Base-by-base conservation (phyloP, 1,140 invertebrate genomes). In the Neotoxoptera formosana region DNA sequence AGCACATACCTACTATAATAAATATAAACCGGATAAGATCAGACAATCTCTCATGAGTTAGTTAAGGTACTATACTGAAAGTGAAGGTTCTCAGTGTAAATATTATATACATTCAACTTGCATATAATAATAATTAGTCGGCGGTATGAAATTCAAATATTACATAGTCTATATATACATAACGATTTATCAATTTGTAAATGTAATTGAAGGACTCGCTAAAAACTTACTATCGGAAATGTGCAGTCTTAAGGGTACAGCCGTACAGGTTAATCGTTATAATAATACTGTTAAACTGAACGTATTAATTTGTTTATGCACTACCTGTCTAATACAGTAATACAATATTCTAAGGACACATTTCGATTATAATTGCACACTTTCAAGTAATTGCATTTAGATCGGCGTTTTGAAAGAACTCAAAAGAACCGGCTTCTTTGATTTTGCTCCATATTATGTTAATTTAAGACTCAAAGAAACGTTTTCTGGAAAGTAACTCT, bases 11-110 rank as follows among this genome's bases (percentile, higher is more conserved):
- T 76, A 34, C 0, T 11, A n/a, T n/a, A 34, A 76, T n/a, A 76
- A 76, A 60, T 60, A 53, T 0, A 11, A n/a, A 76, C 7, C 17
- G 60, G 14, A 76, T 76, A 76, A 17, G n/a, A 76, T 76, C n/a
- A 76, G 60, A 76, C 60, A 76, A n/a, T 76, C 60, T n/a, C n/a
- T n/a, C 14, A 76, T 76, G 60, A n/a, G n/a, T 76, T 34, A 76
- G 60, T 76, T 76, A n/a, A 53, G 20, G 51, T 53, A 20, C 6
- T 76, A 76, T 76, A n/a, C n/a, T 76, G 6, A 76, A 76, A n/a
- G 60, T 76, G 60, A 76, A 76, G n/a, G 60, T n/a, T 76, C n/a
- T 76, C 60, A 76, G n/a, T 76, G 30, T n/a, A 76, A 76, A 76
- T 20, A 53, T n/a, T 7, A n/a, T n/a, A 76, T 76, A n/a, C 20